Conservation (phyloP, 2,113 vertebrate genomes). For the Equus przewalskii region DNA sequence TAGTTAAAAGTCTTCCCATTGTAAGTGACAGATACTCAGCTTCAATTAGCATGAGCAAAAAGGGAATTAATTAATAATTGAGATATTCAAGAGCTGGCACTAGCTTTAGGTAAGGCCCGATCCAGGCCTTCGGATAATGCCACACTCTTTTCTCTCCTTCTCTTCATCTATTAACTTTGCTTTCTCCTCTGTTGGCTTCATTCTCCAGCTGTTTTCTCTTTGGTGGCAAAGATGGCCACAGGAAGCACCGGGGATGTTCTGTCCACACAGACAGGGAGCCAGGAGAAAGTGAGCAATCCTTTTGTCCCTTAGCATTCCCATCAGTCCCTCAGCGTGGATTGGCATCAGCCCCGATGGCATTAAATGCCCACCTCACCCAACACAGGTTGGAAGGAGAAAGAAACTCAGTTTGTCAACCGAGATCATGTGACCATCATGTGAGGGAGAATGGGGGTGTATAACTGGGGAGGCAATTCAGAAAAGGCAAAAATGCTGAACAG, state of each 20-base stretch:
- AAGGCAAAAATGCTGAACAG: background rate
- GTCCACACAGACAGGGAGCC: background rate
- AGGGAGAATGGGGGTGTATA: background rate
- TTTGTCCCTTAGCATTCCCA: background rate
- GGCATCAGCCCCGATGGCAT: background rate
- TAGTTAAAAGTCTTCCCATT: slow-evolving; percentile 36
- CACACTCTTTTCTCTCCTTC: background rate
- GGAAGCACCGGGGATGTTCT: background rate
- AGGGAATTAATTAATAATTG: background rate
- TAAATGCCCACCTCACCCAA: background rate
- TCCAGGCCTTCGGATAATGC: background rate
- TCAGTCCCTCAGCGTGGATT: background rate
- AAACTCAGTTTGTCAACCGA: background rate
- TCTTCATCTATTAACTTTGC: background rate
- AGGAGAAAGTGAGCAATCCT: background rate
- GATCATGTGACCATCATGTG: background rate
- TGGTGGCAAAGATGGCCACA: background rate
- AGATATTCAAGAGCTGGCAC: background rate
- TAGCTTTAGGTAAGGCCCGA: background rate
- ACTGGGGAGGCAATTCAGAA: background rate
- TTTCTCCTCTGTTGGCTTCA: background rate
- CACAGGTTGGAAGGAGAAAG: background rate
- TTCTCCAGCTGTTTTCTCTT: background rate
- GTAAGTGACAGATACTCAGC: background rate
- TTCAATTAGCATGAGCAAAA: slow-evolving; percentile 33